Conservation (phyloP, 2,797 vertebrate genomes). For the Betta splendens region DNA sequence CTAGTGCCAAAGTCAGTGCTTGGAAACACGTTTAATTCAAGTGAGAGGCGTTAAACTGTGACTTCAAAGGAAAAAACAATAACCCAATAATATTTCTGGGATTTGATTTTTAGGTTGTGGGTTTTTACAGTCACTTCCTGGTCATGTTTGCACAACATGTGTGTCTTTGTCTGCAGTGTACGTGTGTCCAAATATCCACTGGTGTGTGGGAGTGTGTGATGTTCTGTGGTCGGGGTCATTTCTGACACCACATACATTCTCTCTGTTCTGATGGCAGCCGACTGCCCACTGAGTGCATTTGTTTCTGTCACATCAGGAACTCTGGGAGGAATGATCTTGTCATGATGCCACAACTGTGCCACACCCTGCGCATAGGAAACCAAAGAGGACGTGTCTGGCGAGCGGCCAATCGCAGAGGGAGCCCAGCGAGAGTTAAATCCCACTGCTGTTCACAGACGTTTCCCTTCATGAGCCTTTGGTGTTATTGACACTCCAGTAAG, state of each 20-base stretch:
- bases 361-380: conserved; percentile 67
- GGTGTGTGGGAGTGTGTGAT: not conserved
- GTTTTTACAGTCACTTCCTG: conserved; percentile 11
- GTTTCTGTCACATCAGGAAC: conserved; percentile 44
- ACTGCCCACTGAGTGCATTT: conserved; percentile 11
- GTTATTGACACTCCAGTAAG: conserved; percentile 75
- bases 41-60: too few species aligned
- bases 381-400: conserved; percentile 71
- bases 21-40: conserved; percentile 18
- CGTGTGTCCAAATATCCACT: not conserved
- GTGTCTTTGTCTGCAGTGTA: not conserved
- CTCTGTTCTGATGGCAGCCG: not conserved
- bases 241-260: not conserved
- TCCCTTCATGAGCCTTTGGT: conserved; percentile 47
- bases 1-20: conserved; percentile 32
- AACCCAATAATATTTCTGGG: not conserved
- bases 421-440: conserved; percentile 60
- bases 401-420: conserved; percentile 68
- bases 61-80: not conserved
- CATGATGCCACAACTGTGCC: conserved; percentile 75
- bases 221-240: conserved; percentile 1
- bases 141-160: not conserved
- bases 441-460: conserved; percentile 56
- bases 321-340: conserved; percentile 74
- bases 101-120: conserved; percentile 1